phyloP scores from a whole-genome alignment of 2,888 invertebrate genomes.

The Dynastes hyllus region DNA sequence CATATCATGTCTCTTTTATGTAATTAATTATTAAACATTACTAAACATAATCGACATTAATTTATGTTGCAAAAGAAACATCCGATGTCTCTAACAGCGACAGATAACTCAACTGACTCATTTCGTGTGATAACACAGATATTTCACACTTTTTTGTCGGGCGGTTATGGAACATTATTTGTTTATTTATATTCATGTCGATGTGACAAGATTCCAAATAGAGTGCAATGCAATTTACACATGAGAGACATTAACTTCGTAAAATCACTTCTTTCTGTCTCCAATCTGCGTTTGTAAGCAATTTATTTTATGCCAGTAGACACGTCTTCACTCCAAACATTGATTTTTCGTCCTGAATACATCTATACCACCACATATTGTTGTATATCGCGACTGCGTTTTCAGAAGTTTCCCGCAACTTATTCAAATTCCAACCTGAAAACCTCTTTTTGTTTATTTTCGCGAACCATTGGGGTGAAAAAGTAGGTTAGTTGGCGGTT shows the following conservation, averaged over 20 bases:
- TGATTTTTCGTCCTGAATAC: conserved; percentile 11
- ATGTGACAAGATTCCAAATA: background rate
- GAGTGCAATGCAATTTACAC: background rate
- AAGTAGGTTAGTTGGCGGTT: conserved; percentile 6
- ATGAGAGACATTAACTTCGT: background rate
- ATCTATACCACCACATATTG: background rate
- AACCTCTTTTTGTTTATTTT: conserved; percentile 24
- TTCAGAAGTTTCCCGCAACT: conserved; percentile 43
- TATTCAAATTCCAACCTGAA: conserved; percentile 55
- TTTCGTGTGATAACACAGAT: no score
- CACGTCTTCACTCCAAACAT: background rate
- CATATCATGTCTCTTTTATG: background rate
- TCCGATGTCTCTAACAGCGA: no score
- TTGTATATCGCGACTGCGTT: conserved; percentile 24
- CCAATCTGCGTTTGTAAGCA: no score
- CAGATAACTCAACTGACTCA: no score
- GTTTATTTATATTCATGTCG: no score
- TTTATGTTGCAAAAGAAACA: no score
- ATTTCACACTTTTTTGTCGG: no score
- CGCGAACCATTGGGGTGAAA: background rate
- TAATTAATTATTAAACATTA: background rate
- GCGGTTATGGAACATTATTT: no score
- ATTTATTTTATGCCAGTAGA: background rate
- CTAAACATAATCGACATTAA: background rate
- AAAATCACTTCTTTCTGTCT: no score